Percentiles rank a stretch among this genome's conserved stretches.
phyloP scores from a whole-genome alignment of 2,113 vertebrate species.

The Petaurus breviceps region DNA sequence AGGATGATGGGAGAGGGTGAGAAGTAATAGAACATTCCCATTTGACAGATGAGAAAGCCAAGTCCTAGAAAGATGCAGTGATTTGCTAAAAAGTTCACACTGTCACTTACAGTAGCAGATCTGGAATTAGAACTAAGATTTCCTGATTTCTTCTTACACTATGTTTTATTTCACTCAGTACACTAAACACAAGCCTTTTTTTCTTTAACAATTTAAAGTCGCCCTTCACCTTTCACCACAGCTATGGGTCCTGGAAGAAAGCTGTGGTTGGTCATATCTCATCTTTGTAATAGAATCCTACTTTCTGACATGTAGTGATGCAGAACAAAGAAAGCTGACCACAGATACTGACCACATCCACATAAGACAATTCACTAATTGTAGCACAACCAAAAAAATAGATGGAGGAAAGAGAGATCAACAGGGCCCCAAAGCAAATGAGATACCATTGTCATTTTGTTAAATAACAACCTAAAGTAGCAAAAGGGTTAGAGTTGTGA shows the following conservation, averaged over 20 bases:
- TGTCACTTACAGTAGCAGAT: background rate
- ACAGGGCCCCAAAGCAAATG: background rate
- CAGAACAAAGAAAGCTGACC: background rate
- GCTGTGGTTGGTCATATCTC: background rate
- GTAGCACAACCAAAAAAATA: background rate
- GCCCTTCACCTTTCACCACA: background rate
- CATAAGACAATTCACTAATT: background rate
- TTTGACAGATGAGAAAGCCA: background rate
- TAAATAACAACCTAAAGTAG: background rate
- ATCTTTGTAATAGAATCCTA: background rate
- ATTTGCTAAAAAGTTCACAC: background rate
- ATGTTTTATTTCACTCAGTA: background rate
- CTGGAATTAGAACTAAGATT: background rate
- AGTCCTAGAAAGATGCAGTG: background rate
- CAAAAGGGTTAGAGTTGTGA: background rate
- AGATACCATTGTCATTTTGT: background rate
- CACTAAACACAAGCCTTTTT: background rate
- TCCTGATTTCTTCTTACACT: background rate
- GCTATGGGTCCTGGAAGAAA: background rate
- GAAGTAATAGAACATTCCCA: background rate
- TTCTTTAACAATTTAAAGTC: background rate
- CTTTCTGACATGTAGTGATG: background rate
- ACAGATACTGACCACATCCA: background rate
- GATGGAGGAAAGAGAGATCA: background rate
- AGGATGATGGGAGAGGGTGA: background rate